A percentile compares a stretch with the other conserved stretches of the same genome.
Conservation (phyloP, 2,113 vertebrate species). For the Uria lomvia region DNA sequence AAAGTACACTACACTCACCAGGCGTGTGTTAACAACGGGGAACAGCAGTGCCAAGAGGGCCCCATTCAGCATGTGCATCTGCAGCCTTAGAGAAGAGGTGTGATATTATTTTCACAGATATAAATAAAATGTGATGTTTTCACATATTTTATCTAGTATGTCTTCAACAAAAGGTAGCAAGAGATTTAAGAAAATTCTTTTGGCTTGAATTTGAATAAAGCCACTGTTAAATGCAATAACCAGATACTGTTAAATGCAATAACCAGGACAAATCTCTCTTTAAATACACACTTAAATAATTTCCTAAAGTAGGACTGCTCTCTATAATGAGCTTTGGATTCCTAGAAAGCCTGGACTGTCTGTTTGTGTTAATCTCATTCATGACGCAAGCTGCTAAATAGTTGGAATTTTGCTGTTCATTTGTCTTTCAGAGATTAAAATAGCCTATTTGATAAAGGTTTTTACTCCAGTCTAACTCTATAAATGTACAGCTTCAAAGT, state of each 20-base stretch:
- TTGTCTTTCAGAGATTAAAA: not conserved
- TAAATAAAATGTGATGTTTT: not conserved
- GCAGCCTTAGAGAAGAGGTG: slow-evolving; percentile 77
- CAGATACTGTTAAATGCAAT: not conserved
- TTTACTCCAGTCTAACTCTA: not conserved
- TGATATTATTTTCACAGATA: not conserved
- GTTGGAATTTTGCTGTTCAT: not conserved
- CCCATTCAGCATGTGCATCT: slow-evolving; percentile 98
- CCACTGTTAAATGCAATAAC: not conserved
- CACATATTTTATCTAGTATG: not conserved
- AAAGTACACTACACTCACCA: slow-evolving; percentile 80
- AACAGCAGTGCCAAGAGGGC: slow-evolving; percentile 93
- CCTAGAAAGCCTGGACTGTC: slow-evolving; percentile 11
- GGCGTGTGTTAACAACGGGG: slow-evolving; percentile 94
- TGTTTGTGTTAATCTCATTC: not conserved
- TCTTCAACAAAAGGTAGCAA: not conserved
- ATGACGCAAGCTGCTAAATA: not conserved
- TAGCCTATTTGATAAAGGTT: not conserved
- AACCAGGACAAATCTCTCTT: not conserved
- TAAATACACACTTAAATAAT: not conserved
- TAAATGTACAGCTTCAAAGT: not conserved
- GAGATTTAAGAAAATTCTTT: not conserved
- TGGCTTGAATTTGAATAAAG: not conserved
- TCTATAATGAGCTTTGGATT: slow-evolving; percentile 10
- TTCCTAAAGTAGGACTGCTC: not conserved